phyloP scores from a whole-genome alignment of 2,113 vertebrate species.

The Seriola rivoliana region DNA sequence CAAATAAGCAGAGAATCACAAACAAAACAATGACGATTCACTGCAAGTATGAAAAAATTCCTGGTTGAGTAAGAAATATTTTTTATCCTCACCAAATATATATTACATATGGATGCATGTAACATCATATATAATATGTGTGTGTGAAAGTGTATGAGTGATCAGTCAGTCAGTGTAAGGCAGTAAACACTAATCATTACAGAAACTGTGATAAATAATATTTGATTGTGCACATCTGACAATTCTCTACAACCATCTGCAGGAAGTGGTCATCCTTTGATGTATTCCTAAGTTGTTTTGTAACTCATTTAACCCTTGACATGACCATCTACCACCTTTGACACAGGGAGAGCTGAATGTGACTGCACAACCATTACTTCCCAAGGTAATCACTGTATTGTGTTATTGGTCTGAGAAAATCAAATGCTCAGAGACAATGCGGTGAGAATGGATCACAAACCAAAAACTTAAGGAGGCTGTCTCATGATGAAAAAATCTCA shows the following conservation, averaged over 20 bases:
- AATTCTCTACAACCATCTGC: not conserved
- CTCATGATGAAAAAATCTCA: not conserved
- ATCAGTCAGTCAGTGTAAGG: not conserved
- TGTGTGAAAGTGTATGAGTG: not conserved
- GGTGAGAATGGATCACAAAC: not conserved
- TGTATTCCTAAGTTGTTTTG: conserved; percentile 3
- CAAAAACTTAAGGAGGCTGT: not conserved
- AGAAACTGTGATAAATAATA: conserved; percentile 24
- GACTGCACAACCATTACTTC: conserved; percentile 29
- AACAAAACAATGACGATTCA: not conserved
- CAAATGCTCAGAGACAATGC: conserved; percentile 15
- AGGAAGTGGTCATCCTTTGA: not conserved
- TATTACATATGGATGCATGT: not conserved
- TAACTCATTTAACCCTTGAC: conserved; percentile 47
- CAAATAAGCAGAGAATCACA: conserved; percentile 15
- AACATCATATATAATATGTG: not conserved
- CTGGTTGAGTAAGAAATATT: not conserved
- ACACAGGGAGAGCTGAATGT: conserved; percentile 8
- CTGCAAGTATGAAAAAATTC: not conserved
- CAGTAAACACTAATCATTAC: conserved; percentile 8
- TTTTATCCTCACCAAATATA: not conserved
- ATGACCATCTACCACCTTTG: conserved; percentile 21
- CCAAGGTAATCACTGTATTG: conserved; percentile 13
- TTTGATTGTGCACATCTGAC: conserved; percentile 4
- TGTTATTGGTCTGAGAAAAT: conserved; percentile 18